Base-by-base conservation (phyloP, 2,797 vertebrate genomes). In the Melanotaenia pygmaea region DNA sequence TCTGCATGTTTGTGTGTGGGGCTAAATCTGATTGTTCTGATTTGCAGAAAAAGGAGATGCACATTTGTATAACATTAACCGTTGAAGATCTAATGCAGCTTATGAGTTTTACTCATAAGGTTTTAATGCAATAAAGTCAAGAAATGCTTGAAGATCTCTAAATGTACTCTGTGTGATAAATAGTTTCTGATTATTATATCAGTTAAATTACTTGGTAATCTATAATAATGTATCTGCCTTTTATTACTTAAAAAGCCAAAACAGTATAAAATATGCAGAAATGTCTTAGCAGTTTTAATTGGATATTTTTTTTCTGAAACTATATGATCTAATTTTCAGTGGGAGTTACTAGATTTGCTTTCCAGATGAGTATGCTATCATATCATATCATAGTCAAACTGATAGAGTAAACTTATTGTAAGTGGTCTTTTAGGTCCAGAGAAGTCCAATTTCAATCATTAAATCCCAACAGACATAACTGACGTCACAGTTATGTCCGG, bases 1-100 rank as follows among this genome's bases (percentile, higher is more conserved):
- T 68, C 16, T 76, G 68, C 70, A 43, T 74, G 67, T 67, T 28
- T 82, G 59, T 72, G 65, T 76, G 50, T 74, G 71, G 70, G n/a
- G 18, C 28, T 38, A 54, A 26, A n/a, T 68, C 26, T 66, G 0
- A 43, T 3, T 20, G 20, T 67, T 60, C 61, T 38, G 38, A 50
- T 70, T 7, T 38, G 12, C 67, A 45, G 28, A 60, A 61, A 65
- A 64, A 54, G n/a, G 20, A 68, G 59, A 53, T 9, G 5, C 34
- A 37, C 22, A 26, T 64, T n/a, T 64, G 60, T 22, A 30, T 58
- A 38, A 58, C 45, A 8, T 35, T 18, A 54, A 65, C 32, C 4
- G 4, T 37, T 53, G 45, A 64, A 32, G 28, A 51, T 8, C 11
- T 43, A 14, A 16, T 18, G 3, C 14, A 38, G 26, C 7, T 10